Percentiles rank a stretch among this genome's conserved stretches.
phyloP scores from a whole-genome alignment of 2,888 invertebrate genomes.

The Ormia ochracea region DNA sequence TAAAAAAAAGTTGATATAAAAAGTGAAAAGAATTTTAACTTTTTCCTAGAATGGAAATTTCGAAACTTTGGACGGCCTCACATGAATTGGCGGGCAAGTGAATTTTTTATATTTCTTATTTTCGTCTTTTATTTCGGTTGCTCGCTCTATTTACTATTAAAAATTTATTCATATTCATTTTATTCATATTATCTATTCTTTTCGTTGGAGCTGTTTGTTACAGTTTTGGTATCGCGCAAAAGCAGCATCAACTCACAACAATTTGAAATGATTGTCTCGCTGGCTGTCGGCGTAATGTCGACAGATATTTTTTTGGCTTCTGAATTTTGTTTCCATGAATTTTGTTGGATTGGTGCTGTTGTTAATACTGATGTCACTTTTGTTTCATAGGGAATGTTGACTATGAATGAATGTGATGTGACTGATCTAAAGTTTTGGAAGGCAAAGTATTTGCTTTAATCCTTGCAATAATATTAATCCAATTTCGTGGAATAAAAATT shows the following conservation, averaged over 20 bases:
- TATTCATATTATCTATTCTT: neutral
- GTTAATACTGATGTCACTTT: neutral
- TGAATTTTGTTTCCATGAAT: constrained; percentile 37
- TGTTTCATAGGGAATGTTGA: neutral
- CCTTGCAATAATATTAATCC: no score
- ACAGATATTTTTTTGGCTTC: constrained; percentile 52
- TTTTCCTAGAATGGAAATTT: no score
- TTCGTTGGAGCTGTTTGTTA: constrained; percentile 17
- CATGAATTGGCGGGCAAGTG: no score
- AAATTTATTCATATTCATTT: neutral
- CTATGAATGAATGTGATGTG: neutral
- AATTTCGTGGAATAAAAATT: no score
- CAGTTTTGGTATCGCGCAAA: neutral
- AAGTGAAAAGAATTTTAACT: no score
- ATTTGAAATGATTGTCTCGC: constrained; percentile 38
- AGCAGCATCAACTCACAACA: constrained; percentile 15
- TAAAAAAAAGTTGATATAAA: no score
- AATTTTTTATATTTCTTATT: no score
- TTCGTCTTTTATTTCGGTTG: no score
- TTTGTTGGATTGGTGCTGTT: neutral
- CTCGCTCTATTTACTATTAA: no score
- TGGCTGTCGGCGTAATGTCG: constrained; percentile 48
- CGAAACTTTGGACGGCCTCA: no score
- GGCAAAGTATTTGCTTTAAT: no score
- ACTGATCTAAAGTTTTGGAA: no score